phyloP scores from a whole-genome alignment of 2,888 invertebrate genomes.

The Eremobia ochroleuca region DNA sequence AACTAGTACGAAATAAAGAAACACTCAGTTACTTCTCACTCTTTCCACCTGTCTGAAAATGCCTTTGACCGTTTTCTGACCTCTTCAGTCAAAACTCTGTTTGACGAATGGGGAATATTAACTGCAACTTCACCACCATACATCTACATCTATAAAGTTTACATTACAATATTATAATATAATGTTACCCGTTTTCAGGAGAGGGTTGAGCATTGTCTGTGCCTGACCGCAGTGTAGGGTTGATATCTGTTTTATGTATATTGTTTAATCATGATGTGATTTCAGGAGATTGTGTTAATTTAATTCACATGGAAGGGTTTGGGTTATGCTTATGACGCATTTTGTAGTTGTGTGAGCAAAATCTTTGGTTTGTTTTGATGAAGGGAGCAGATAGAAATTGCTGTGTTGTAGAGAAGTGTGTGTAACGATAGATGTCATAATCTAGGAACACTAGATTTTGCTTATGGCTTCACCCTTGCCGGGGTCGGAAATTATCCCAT shows the following conservation, averaged over 20 bases:
- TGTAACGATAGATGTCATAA: too few relatives aligned
- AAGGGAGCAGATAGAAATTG: not conserved
- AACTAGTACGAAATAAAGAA: too few relatives aligned
- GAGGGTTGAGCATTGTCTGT: slow-evolving; percentile 47
- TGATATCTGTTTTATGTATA: slow-evolving; percentile 48
- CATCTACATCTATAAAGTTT: slow-evolving; percentile 15
- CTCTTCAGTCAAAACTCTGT: not conserved
- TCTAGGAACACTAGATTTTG: too few relatives aligned
- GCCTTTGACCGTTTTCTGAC: not conserved
- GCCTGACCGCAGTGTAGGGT: slow-evolving; percentile 43
- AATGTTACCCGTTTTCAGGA: slow-evolving; percentile 31
- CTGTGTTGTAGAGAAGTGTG: not conserved
- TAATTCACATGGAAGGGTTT: slow-evolving; percentile 27
- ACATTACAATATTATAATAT: slow-evolving; percentile 33
- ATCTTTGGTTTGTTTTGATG: slow-evolving; percentile 1
- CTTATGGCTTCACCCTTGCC: too few relatives aligned
- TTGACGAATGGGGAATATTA: not conserved
- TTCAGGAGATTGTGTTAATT: slow-evolving; percentile 57
- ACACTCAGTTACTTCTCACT: not conserved
- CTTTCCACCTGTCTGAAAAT: not conserved
- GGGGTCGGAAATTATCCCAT: too few relatives aligned
- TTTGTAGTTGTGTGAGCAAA: not conserved
- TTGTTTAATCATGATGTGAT: slow-evolving; percentile 49
- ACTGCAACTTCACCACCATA: not conserved
- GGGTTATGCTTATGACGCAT: slow-evolving; percentile 17